Evolutionary conservation across 2,113 vertebrate genomes (phyloP).

Genomic region (Aspidoscelis tigris): DNA sequence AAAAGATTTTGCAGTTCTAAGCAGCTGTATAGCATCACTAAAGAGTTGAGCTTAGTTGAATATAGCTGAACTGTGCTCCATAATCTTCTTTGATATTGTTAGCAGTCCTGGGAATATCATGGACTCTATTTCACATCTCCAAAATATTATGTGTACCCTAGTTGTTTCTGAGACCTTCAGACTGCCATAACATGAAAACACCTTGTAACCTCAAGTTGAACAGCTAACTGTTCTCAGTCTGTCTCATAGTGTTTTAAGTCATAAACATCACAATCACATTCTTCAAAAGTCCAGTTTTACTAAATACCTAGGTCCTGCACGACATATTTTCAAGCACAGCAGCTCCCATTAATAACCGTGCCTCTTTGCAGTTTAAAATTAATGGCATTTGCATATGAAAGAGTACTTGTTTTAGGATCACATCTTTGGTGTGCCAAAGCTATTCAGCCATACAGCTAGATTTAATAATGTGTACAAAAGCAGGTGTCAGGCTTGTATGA

Average conservation of each 20-base stretch:
- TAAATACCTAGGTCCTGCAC: background rate
- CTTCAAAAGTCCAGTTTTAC: background rate
- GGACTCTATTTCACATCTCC: background rate
- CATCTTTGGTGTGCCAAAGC: conserved; percentile 19
- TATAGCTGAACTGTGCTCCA: too few species aligned
- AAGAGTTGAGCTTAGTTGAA: too few species aligned
- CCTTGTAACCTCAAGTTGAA: background rate
- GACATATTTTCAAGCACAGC: background rate
- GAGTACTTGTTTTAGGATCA: background rate
- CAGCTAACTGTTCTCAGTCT: background rate
- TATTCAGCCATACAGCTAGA: conserved; percentile 20
- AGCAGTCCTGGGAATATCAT: too few species aligned
- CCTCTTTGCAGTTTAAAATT: conserved; percentile 16
- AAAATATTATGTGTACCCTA: background rate
- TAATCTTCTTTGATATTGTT: too few species aligned
- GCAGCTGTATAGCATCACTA: too few species aligned
- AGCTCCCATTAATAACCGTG: conserved; percentile 1
- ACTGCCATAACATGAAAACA: background rate
- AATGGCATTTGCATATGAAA: conserved; percentile 39
- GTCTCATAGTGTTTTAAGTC: background rate
- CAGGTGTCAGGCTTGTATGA: conserved; percentile 31
- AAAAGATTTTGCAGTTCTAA: too few species aligned
- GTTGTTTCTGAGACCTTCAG: background rate
- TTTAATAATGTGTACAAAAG: conserved; percentile 28
- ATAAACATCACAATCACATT: background rate